These are phyloP conservation scores for Halcyon leucocephala DNA, from an alignment of 2,797 vertebrate species.

Conservation along the genomic window DNA sequence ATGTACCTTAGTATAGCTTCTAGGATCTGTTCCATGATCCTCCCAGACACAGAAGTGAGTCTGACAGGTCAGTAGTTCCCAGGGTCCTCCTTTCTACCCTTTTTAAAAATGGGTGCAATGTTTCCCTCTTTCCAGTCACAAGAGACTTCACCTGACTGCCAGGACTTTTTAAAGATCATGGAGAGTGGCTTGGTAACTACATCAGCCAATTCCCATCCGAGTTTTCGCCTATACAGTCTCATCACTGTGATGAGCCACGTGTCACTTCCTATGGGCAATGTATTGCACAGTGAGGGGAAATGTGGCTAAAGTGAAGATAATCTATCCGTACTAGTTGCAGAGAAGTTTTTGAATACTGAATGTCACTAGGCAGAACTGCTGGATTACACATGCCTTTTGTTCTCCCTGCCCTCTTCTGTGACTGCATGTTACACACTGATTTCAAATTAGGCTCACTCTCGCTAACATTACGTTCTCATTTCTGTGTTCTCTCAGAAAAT, in stretches of 20 bases:
- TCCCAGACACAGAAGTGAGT: background rate
- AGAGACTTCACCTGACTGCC: background rate
- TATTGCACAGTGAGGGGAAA: background rate
- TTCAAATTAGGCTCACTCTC: background rate
- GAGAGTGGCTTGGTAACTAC: background rate
- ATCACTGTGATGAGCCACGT: background rate
- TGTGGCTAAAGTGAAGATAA: background rate
- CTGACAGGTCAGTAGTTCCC: background rate
- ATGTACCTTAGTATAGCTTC: background rate
- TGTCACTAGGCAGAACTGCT: background rate
- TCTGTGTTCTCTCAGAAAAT: constrained; percentile 14
- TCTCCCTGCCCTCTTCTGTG: background rate
- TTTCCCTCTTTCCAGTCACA: background rate
- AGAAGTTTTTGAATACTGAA: background rate
- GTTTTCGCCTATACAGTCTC: background rate
- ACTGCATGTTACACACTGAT: background rate
- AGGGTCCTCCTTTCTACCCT: background rate
- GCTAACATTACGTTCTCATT: background rate
- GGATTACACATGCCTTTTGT: background rate
- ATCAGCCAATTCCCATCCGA: background rate
- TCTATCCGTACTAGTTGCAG: background rate
- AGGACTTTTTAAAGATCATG: background rate
- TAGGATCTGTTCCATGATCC: background rate
- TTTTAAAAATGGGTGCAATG: background rate
- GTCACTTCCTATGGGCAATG: accelerated